phyloP scores from a whole-genome alignment of 1,140 invertebrate genomes.

The Meloidogyne floridensis region DNA sequence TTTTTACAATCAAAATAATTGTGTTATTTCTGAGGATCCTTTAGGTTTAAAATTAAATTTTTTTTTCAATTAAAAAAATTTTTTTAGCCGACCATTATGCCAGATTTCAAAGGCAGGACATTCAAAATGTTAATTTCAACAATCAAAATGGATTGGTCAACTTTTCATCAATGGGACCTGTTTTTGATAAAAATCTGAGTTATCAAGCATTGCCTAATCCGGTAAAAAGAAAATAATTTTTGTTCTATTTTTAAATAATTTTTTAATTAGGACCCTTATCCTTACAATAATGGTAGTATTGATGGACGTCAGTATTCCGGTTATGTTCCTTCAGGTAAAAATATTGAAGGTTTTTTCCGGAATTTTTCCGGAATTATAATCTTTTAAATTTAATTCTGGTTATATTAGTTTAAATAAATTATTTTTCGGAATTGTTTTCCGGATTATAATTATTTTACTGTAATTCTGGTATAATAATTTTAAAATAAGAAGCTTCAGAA shows the following conservation, averaged over 20 bases:
- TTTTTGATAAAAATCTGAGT: conserved; percentile 22
- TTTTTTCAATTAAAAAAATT: conserved; percentile 7
- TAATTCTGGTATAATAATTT: too few relatives aligned
- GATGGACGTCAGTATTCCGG: neutral
- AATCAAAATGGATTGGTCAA: neutral
- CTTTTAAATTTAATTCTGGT: too few relatives aligned
- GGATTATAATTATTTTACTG: too few relatives aligned
- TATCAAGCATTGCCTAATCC: conserved; percentile 31
- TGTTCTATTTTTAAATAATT: neutral
- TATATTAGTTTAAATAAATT: too few relatives aligned
- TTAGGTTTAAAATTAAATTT: neutral
- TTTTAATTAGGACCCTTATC: conserved; percentile 6
- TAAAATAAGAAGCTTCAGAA: too few relatives aligned
- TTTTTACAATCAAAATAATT: neutral
- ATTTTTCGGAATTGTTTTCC: too few relatives aligned
- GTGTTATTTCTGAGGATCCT: neutral
- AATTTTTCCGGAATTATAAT: neutral
- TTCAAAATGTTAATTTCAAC: neutral
- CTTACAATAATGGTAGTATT: neutral
- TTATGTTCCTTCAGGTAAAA: conserved; percentile 1
- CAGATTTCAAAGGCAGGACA: conserved; percentile 17
- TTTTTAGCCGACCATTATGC: conserved; percentile 25
- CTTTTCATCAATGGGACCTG: conserved; percentile 1
- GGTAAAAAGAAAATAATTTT: neutral
- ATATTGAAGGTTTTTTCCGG: neutral